Conservation (phyloP, 2,888 invertebrate genomes). For the Autographa gamma region DNA sequence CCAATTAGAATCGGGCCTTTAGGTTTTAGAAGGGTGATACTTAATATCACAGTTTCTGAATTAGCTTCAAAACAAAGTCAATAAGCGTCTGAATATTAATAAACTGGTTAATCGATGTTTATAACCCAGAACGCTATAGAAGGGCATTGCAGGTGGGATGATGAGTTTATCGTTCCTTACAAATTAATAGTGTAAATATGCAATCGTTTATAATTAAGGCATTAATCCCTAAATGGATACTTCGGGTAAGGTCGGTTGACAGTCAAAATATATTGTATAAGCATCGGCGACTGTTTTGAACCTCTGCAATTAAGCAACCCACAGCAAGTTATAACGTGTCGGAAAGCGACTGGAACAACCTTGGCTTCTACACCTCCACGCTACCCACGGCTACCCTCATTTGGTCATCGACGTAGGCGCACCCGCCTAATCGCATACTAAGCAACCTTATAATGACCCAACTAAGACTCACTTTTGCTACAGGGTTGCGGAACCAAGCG, state of each 20-base stretch:
- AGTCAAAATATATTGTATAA: slow-evolving; percentile 55
- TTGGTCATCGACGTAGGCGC: slow-evolving; percentile 86
- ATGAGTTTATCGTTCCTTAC: not conserved
- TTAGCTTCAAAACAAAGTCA: not conserved
- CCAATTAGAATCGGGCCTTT: not conserved
- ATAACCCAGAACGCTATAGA: not conserved
- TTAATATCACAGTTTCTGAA: not conserved
- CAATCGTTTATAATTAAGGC: slow-evolving; percentile 9
- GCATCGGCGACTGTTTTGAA: slow-evolving; percentile 75
- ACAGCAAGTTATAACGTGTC: slow-evolving; percentile 80
- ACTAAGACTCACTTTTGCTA: slow-evolving; percentile 79
- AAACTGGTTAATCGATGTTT: not conserved
- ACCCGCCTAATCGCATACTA: slow-evolving; percentile 81
- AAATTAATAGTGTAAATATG: not conserved
- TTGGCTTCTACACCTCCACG: slow-evolving; percentile 87
- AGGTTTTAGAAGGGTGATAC: not conserved
- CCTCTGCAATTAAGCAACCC: slow-evolving; percentile 85
- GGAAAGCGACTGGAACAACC: slow-evolving; percentile 85
- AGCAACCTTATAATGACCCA: slow-evolving; percentile 85
- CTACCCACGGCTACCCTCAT: slow-evolving; percentile 88
- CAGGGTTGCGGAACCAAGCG: slow-evolving; percentile 80
- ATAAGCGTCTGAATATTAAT: not conserved
- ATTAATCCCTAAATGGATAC: slow-evolving; percentile 27
- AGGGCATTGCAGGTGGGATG: not conserved
- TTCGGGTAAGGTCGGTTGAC: slow-evolving; percentile 53